phyloP scores from a whole-genome alignment of 2,797 vertebrate species.

The Emys orbicularis region DNA sequence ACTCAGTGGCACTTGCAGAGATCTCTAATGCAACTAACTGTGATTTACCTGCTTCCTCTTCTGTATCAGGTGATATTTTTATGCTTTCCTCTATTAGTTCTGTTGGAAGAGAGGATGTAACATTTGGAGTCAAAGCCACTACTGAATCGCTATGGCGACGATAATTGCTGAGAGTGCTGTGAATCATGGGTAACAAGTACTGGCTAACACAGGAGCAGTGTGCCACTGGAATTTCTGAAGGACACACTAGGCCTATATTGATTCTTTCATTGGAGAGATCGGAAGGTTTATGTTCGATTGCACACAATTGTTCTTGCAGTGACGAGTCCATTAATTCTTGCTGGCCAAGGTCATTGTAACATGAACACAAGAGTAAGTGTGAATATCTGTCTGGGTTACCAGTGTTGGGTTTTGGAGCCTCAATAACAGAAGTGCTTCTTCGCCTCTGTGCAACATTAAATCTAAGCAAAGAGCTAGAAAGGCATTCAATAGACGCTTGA shows the following conservation, averaged over 20 bases:
- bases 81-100: rapidly evolving
- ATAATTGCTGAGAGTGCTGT: neutral
- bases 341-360: neutral
- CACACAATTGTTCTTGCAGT: neutral
- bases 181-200: neutral
- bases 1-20: neutral
- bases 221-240: neutral
- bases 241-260: rapidly evolving
- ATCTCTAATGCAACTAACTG: neutral
- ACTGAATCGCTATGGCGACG: neutral
- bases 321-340: neutral
- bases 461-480: neutral
- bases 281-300: neutral
- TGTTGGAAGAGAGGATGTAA: neutral
- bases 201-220: neutral
- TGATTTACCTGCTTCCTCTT: neutral
- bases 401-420: neutral
- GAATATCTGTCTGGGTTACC: neutral
- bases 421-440: rapidly evolving
- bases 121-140: neutral
- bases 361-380: neutral
- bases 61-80: neutral
- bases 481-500: neutral
- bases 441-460: neutral
- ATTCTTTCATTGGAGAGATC: neutral